These are phyloP conservation scores for Aleiodes sp. DNA, from an alignment of 1,140 invertebrate genomes.

Conservation along the genomic window DNA sequence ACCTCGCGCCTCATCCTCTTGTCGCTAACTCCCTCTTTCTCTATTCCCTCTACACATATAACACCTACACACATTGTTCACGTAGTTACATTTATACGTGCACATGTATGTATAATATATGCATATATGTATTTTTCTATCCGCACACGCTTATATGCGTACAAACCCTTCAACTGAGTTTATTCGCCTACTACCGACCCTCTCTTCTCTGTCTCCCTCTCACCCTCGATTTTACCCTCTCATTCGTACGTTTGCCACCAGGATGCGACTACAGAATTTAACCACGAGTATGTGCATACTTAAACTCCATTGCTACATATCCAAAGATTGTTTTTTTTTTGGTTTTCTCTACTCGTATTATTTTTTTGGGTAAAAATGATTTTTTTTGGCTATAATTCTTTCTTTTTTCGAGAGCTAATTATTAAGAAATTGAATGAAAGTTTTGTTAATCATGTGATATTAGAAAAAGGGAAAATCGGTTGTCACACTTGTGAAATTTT, in stretches of 20 bases:
- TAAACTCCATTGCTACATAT: background rate
- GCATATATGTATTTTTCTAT: background rate
- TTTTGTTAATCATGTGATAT: no score
- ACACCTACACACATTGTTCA: background rate
- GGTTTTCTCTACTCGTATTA: background rate
- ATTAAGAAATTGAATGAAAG: no score
- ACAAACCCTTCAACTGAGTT: background rate
- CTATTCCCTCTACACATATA: background rate
- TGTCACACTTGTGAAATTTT: no score
- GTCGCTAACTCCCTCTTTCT: background rate
- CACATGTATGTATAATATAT: slow-evolving; percentile 16
- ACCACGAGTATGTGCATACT: slow-evolving; percentile 8
- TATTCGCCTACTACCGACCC: background rate
- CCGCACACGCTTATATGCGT: background rate
- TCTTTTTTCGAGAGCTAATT: no score
- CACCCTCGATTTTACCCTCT: slow-evolving; percentile 7
- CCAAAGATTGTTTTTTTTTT: background rate
- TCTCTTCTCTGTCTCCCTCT: background rate
- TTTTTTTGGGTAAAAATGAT: no score
- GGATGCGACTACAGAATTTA: background rate
- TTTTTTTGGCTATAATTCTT: no score
- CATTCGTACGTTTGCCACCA: slow-evolving; percentile 3
- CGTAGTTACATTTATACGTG: background rate
- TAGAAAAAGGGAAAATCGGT: no score
- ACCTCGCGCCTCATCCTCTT: background rate